phyloP scores from a whole-genome alignment of 1,140 invertebrate genomes.

The Lucilia cuprina region DNA sequence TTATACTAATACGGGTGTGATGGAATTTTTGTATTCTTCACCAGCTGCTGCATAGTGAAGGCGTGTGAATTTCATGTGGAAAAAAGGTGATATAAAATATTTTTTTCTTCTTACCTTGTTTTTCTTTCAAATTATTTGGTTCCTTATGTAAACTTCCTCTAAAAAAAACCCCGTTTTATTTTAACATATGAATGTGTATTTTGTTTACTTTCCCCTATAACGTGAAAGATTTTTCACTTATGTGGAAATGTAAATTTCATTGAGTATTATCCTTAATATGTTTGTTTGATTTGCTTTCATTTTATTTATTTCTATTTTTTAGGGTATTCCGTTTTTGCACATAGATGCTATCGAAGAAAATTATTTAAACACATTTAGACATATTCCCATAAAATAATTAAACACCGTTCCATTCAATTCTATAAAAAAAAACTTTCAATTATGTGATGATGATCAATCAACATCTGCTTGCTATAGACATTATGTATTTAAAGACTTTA shows the following conservation, averaged over 20 bases:
- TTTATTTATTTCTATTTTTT: background rate
- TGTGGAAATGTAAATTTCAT: conserved; percentile 25
- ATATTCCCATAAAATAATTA: no score
- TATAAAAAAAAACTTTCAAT: no score
- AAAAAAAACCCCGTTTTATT: background rate
- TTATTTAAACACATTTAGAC: background rate
- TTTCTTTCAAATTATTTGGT: background rate
- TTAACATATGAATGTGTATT: conserved; percentile 20
- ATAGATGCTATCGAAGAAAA: background rate
- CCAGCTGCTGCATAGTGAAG: background rate
- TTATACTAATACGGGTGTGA: background rate
- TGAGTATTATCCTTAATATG: conserved; percentile 23
- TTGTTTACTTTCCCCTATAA: background rate
- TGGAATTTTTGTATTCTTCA: background rate
- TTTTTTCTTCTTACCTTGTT: background rate
- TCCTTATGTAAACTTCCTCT: conserved; percentile 18
- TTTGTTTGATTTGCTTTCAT: background rate
- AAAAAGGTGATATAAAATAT: background rate
- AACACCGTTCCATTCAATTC: no score
- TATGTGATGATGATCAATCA: no score
- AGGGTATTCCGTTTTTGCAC: background rate
- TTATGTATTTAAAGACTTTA: no score
- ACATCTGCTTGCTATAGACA: no score
- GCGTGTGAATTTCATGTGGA: background rate
- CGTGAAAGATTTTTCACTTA: background rate